Evolutionary conservation across 2,797 vertebrate species (phyloP), one percentile per base, ranked within the genome.

Genomic region (Carapus acus): DNA sequence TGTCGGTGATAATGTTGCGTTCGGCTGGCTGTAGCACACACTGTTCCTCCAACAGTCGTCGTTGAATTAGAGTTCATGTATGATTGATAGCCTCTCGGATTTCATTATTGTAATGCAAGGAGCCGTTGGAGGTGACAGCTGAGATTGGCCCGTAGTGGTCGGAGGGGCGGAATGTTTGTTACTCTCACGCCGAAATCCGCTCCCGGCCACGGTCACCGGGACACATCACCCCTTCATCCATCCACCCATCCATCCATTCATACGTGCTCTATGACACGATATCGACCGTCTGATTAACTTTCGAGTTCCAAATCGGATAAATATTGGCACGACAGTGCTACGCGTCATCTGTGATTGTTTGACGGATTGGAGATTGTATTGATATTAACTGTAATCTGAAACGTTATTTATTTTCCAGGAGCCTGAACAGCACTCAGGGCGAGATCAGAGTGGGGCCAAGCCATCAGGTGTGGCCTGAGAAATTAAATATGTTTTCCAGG

Each of bases 401-500:
- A 11, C 20, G 41, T 27, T 54, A 23, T 42, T n/a, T 54, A 36
- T 36, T 53, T 74, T 86, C 47, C 78, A 99, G 96, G 92, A 92
- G 96, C 88, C 82, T 99, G 66, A 99, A 99, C 88, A 99, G 93
- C 78, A 99, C 96, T 24, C 96, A 99, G 60, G 96, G 96, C 29
- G 96, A 99, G 77, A 99, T 99, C 75, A 87, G 96, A 76, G 96
- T 99, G 57, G 96, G 96, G 45, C 92, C 96, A 58, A 99, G 96
- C 83, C 96, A 99, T 76, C 96, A 98, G 93, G 96, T 98, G 73
- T 21, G 62, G 27, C 19, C 44, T 43, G 8, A 3, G 0, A 37
- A 17, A 3, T 29, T 3, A 43, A 33, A 13, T 33, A 13, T 3
- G 9, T 33, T 33, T 33, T 7, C 14, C 31, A 7, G 9, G 31